These are phyloP conservation scores for Grallaria varia DNA, from an alignment of 2,113 vertebrate species.

Conservation along the genomic window DNA sequence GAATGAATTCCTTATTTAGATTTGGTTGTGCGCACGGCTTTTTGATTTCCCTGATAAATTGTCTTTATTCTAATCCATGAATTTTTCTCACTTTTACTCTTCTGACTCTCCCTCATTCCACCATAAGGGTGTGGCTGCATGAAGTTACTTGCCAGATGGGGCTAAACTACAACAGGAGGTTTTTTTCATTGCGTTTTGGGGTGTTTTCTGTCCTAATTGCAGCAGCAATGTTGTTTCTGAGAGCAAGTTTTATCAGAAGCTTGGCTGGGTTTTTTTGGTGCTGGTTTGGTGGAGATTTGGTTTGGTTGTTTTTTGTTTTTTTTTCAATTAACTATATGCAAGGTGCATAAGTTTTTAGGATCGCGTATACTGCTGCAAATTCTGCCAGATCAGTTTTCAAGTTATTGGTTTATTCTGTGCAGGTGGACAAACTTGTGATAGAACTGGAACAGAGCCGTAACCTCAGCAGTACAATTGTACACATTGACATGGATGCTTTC, in stretches of 20 bases:
- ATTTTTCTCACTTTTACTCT: neutral
- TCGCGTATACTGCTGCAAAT: neutral
- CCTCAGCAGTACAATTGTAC: conserved; percentile 85
- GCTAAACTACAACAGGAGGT: neutral
- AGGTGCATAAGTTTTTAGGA: neutral
- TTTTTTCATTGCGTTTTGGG: neutral
- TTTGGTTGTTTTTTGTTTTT: neutral
- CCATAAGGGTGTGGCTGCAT: neutral
- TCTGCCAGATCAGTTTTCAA: neutral
- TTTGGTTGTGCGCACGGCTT: neutral
- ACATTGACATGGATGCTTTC: conserved; percentile 98
- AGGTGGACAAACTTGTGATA: conserved; percentile 83
- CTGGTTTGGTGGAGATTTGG: neutral
- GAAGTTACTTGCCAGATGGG: neutral
- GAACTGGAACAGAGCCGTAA: conserved; percentile 85
- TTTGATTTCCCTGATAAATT: neutral
- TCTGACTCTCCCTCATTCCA: neutral
- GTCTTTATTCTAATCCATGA: neutral
- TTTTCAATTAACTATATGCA: neutral
- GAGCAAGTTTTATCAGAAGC: neutral
- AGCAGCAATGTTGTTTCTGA: neutral
- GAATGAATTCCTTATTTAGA: neutral
- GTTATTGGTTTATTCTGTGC: neutral
- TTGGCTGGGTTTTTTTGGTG: neutral
- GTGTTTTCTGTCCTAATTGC: neutral